A percentile compares a stretch with the other conserved stretches of the same genome.
Conservation (phyloP, 1,140 invertebrate species). For the Musca domestica region DNA sequence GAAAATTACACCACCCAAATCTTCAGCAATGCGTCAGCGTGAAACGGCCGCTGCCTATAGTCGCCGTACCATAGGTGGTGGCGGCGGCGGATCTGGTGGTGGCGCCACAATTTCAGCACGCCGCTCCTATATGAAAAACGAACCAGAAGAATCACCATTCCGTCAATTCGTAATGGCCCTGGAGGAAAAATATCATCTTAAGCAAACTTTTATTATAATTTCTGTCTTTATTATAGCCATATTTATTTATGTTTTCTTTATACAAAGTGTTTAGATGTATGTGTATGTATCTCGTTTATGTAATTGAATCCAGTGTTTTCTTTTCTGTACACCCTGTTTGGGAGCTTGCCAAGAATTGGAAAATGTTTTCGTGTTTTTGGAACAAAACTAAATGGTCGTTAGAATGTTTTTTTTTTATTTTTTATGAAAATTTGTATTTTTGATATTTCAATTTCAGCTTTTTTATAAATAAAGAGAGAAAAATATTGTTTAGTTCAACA, state of each 20-base stretch:
- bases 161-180: slow-evolving; percentile 27
- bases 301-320: background rate
- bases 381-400: background rate
- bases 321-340: background rate
- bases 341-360: background rate
- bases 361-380: background rate
- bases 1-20: slow-evolving; percentile 1
- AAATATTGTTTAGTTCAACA: too few relatives aligned
- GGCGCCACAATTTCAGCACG: background rate
- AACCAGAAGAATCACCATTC: slow-evolving; percentile 5
- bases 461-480: too few relatives aligned
- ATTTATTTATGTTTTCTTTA: slow-evolving; percentile 37
- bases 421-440: too few relatives aligned
- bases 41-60: background rate
- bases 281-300: background rate
- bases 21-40: background rate
- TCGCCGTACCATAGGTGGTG: background rate
- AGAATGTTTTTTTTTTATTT: too few relatives aligned
- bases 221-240: slow-evolving; percentile 32
- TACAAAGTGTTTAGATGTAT: slow-evolving; percentile 20
- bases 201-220: slow-evolving; percentile 34
- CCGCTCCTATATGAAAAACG: background rate
- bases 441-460: too few relatives aligned
- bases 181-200: slow-evolving; percentile 40
- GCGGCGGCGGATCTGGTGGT: slow-evolving; percentile 23